A percentile compares a stretch with the other conserved stretches of the same genome.
Evolutionary conservation across 1,140 invertebrate genomes (phyloP).

Genomic region (Cecropterus lyciades): DNA sequence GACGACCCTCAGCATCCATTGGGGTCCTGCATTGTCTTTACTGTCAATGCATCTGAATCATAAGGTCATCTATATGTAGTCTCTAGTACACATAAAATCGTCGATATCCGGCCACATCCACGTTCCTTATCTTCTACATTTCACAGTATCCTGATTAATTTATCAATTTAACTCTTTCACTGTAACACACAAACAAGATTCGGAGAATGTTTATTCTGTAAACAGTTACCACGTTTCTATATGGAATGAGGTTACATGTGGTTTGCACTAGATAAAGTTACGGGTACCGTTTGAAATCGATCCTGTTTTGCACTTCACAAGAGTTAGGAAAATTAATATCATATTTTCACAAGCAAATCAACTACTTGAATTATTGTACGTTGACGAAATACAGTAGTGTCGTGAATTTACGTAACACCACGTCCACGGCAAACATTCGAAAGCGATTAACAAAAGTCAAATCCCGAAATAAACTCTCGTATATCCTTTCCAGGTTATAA

Average conservation of each 20-base stretch:
- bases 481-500: constrained; percentile 59
- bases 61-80: background rate
- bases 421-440: constrained; percentile 52
- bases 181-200: constrained; percentile 41
- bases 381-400: constrained; percentile 28
- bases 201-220: constrained; percentile 51
- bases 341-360: constrained; percentile 22
- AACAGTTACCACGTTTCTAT: constrained; percentile 48
- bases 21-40: constrained; percentile 42
- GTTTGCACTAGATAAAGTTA: constrained; percentile 42
- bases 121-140: constrained; percentile 22
- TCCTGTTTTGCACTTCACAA: constrained; percentile 18
- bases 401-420: constrained; percentile 61
- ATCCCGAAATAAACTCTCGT: constrained; percentile 66
- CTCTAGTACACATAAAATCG: background rate
- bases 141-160: constrained; percentile 35
- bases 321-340: constrained; percentile 27
- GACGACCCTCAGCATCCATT: constrained; percentile 73
- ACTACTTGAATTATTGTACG: constrained; percentile 1
- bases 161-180: constrained; percentile 32
- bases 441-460: constrained; percentile 64
- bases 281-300: constrained; percentile 31
- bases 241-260: constrained; percentile 51
- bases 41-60: constrained; percentile 7
- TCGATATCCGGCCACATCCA: constrained; percentile 20